Evolutionary conservation across 2,888 invertebrate species (phyloP), one percentile per base, ranked within the genome.

Genomic region (Doris montereyensis): DNA sequence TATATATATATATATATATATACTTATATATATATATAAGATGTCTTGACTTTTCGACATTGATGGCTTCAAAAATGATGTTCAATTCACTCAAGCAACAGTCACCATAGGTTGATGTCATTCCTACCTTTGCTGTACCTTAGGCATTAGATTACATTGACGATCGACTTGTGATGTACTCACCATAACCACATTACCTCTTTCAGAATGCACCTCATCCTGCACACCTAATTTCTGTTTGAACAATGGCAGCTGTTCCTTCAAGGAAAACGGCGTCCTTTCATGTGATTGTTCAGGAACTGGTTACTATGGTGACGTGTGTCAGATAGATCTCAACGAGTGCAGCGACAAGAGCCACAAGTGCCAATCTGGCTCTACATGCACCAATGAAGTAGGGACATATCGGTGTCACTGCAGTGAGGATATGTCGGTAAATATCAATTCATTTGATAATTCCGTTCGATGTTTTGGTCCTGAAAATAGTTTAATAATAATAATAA

Each of bases 211-310:
- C 4, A 60, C 4, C 3, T 60, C 24, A 8, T 60, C 21, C 34
- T 87, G 87, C 79, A 57, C 60, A n/a, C 77, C 82, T 41, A 60
- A 21, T 0, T 85, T 86, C 3, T 88, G 87, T 75, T 75, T 72
- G 35, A 85, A 87, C 79, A 84, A 85, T 71, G 87, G 83, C 24
- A 83, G 82, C 1, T 88, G 88, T 82, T 70, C 68, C 24, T 85
- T 87, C 65, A 77, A 79, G 65, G 74, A 76, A 4, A 10, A 26
- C 10, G 72, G 79, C 57, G 76, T 41, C 32, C 84, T 81, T 72
- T 72, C 26, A 0, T 89, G 88, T 81, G 67, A 78, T 58, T 89
- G 88, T 80, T 65, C 74, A 0, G 81, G 73, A 8, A 84, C 85
- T 58, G 86, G 85, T 2, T 85, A 76, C 80, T 62, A 13, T 8